Base-by-base conservation (phyloP, 2,797 vertebrate genomes). In the Rhinichthys osculus region DNA sequence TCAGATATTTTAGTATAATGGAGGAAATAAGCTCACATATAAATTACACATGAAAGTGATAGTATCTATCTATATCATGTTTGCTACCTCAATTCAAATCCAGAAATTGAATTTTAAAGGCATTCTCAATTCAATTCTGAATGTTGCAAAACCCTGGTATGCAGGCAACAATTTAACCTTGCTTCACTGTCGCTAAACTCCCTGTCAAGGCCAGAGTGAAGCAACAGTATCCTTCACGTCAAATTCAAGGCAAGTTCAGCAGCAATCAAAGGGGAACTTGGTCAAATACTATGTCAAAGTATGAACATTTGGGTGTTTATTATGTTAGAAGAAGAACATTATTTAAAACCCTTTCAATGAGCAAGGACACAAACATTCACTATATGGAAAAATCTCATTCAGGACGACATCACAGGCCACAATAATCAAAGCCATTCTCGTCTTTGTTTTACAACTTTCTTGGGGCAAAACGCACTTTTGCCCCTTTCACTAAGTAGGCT, bases 401-500 rank as follows among this genome's bases (percentile, higher is more conserved):
- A 69, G n/a, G 33, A 40, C 47, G 50, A 78, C 78, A 27, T 66
- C 40, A 30, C n/a, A 80, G 59, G 50, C 59, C 47, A 42, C 64
- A 30, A 69, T 23, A 81, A 62, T 30, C 70, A 64, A 66, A 89
- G 69, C n/a, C 82, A 78, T 67, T 59, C 44, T 87, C 50, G 33
- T 81, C 86, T 83, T 82, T 88, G 79, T 81, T 87, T 88, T n/a
- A 80, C 35, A 80, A 40, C 74, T 84, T 87, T 85, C 78, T 72
- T 50, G 52, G 76, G 16, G 67, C 84, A 62, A 74, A 87, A 84
- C 82, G 71, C 72, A 35, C 78, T 72, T 71, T 47, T 47, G 86
- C 85, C 44, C 66, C 77, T 82, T 66, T 84, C 14, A 77, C 81
- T 87, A 87, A 90, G 90, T 84, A 71, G 82, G 87, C 89, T 86